Base-by-base conservation (phyloP, 2,797 vertebrate genomes). In the Pseudomugil gertrudae region DNA sequence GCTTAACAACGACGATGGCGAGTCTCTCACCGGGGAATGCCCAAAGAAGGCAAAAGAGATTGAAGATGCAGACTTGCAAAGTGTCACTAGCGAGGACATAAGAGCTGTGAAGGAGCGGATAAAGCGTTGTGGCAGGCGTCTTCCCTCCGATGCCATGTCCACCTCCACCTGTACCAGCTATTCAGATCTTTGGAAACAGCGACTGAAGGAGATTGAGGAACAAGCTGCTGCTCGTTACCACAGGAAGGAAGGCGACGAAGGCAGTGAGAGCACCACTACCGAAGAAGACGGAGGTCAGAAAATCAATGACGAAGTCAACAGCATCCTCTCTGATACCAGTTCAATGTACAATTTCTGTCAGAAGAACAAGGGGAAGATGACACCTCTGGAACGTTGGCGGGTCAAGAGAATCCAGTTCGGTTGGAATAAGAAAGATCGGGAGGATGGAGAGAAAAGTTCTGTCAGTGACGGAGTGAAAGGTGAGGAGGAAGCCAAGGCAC, bases 351-450 rank as follows among this genome's bases (percentile, higher is more conserved):
- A 96, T 86, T 99, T 98, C 79, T 98, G 98, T 87, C 93, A 96
- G 80, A 96, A 94, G 69, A 97, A 98, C 86, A 97, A 95, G 88
- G 95, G 97, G 45, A 96, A 94, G 35, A 89, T 99, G 87, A 95
- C 95, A 0, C 92, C 97, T 36, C 74, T 99, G 73, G 96, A 99
- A 79, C 94, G 98, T 27, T 99, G 98, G 98, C 95, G 95, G 51
- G 35, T 99, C 70, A 99, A 99, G 80, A 94, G 97, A 66, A 95
- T 99, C 84, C 96, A 99, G 59, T 99, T 97, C 52, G 97, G 97
- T 13, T 99, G 96, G 94, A 97, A 98, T 85, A 98, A 95, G 86
- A 97, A 95, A 64, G 95, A 97, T 5, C 74, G 82, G 0, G 95
- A 95, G n/a, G 85, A 92, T 9, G 94, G 90, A 21, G 91, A 85